phyloP scores from a whole-genome alignment of 2,888 invertebrate species.

The Pedicia rivosa region DNA sequence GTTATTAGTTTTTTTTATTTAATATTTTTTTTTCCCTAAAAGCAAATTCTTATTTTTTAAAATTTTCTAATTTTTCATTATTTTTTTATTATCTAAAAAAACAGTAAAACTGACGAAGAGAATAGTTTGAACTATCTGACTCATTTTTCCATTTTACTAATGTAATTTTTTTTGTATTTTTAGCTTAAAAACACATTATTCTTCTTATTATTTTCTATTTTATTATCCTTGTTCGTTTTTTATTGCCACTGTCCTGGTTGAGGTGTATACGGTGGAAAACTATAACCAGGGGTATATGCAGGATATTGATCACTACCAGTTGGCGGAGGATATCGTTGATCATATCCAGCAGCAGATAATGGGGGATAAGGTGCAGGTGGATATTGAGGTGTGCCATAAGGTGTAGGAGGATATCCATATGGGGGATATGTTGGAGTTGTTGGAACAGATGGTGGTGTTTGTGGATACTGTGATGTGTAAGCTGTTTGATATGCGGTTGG shows the following conservation, averaged over 20 bases:
- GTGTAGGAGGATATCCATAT: conserved; percentile 3
- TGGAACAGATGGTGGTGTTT: conserved; percentile 5
- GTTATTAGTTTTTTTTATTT: too few relatives aligned
- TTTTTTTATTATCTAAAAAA: too few relatives aligned
- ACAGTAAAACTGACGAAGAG: too few relatives aligned
- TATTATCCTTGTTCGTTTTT: too few relatives aligned
- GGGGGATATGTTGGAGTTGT: conserved; percentile 3
- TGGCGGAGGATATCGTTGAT: conserved; percentile 1
- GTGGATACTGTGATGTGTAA: conserved; percentile 2
- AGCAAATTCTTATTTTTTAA: too few relatives aligned
- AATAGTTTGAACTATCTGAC: too few relatives aligned
- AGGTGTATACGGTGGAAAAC: conserved; percentile 10
- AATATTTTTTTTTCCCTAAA: too few relatives aligned
- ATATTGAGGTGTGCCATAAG: conserved; percentile 2
- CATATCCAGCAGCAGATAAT: neutral
- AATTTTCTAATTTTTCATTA: too few relatives aligned
- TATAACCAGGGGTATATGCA: conserved; percentile 1
- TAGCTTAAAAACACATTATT: too few relatives aligned
- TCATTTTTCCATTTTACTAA: too few relatives aligned
- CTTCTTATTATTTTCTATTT: too few relatives aligned
- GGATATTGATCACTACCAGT: conserved; percentile 1
- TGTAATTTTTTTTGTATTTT: too few relatives aligned
- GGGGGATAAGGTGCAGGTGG: conserved; percentile 5
- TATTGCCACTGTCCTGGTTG: conserved; percentile 11
- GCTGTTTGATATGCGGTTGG: conserved; percentile 4